Evolutionary conservation across 2,797 vertebrate species (phyloP), one percentile per base, ranked within the genome.

Genomic region (Myiotriccus ornatus): DNA sequence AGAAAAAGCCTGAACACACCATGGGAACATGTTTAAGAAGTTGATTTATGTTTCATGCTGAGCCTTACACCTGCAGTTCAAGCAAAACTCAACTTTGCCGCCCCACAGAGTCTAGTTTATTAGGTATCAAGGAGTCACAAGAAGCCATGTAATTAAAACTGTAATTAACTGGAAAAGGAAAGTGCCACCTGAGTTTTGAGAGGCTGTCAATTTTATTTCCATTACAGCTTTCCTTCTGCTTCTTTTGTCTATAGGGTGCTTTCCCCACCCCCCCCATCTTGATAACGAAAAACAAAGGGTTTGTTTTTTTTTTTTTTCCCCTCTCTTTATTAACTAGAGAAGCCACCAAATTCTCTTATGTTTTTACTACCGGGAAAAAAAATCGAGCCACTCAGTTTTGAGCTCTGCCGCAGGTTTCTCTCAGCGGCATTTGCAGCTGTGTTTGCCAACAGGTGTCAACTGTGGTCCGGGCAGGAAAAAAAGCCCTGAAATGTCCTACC

Each of bases 71-170:
- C 98, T 98, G 98, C 98, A 98, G 98, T 98, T 98, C 97, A 98
- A 98, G 98, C 96, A 97, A 97, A 98, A 98, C 97, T 97, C 97
- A 98, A 98, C 97, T 98, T 97, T 97, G 98, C 98, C 96, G 91
- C 97, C 98, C 98, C 98, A 98, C 97, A 98, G 98, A 98, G 98
- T 97, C 97, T 98, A 97, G 96, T 98, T 98, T 98, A 98, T 98
- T 98, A 98, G 98, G 97, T 98, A 98, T 97, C 97, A 98, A 98
- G 98, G 98, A 98, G 98, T 98, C 96, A 97, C 98, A 98, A 98
- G 98, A 98, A 98, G 98, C 98, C 96, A 89, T 97, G 98, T 98
- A 98, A 98, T 98, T 98, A 98, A 98, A 98, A 98, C 97, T 75
- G 96, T 98, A 98, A 98, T 98, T 98, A 98, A 98, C 98, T 98